Evolutionary conservation across 2,888 invertebrate species (phyloP).

Genomic region (Phytoseiulus persimilis): DNA sequence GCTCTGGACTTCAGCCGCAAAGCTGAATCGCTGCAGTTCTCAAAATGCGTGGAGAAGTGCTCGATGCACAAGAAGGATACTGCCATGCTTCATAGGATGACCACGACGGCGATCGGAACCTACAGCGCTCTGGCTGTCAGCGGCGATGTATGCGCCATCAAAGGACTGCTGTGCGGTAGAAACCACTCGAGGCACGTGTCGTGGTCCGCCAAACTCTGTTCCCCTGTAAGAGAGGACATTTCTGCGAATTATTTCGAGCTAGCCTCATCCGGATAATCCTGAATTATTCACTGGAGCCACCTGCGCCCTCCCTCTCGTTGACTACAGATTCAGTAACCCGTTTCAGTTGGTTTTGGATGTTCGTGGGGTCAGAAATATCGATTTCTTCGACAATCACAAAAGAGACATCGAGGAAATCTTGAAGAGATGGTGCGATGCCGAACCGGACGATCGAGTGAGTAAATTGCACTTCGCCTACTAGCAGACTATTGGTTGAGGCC

Average conservation of each 20-base stretch:
- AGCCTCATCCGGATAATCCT: too few species aligned
- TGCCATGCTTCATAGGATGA: not conserved
- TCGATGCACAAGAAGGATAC: not conserved
- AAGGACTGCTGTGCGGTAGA: not conserved
- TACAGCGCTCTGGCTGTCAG: constrained; percentile 15
- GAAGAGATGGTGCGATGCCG: constrained; percentile 17
- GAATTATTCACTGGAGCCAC: too few species aligned
- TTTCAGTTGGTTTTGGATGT: constrained; percentile 7
- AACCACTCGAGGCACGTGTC: not conserved
- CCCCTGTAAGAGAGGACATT: not conserved
- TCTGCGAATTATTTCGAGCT: not conserved
- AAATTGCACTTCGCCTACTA: too few species aligned
- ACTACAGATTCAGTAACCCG: too few species aligned
- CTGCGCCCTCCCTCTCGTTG: not conserved
- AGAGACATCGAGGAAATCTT: not conserved
- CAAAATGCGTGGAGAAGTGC: not conserved
- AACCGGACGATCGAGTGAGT: not conserved
- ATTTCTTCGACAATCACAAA: not conserved
- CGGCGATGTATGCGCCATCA: not conserved
- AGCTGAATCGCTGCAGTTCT: not conserved
- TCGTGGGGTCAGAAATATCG: too few species aligned
- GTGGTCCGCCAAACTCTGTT: not conserved
- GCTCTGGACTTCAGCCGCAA: not conserved
- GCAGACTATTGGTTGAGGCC: too few species aligned
- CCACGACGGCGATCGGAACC: not conserved